Base-by-base conservation (phyloP, 2,888 invertebrate genomes). In the Agrochola lychnidis region DNA sequence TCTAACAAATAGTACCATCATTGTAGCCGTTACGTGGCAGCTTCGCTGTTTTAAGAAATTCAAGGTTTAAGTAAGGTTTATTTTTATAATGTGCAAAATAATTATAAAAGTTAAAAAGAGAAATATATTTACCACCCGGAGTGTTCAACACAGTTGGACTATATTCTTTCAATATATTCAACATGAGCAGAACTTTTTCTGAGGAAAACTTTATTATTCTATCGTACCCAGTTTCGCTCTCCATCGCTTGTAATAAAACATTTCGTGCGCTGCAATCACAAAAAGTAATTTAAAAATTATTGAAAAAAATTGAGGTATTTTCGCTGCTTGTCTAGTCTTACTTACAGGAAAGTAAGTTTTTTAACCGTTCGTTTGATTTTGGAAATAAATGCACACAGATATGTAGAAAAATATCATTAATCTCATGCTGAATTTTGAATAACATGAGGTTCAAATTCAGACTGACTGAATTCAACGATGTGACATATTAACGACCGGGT, bases 141-240 rank as follows among this genome's bases (percentile, higher is more conserved):
- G 79, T 83, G 4, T 90, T 82, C 22, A 91, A 80, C 0, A 85
- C 53, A 0, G 89, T 69, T 1, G 95, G 95, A 90, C 97, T 97
- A 88, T 97, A 98, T 57, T 97, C 94, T 74, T 97, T 96, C 14
- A 99, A 91, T 79, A 98, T 94, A 0, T 97, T 93, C 3, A 99
- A 91, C 53, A 99, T 92, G 57, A 96, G 91, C 6, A 96, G 85
- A 0, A 99, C 91, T 95, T 98, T 98, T 25, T 97, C 95, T 0
- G 98, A 97, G 0, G 98, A 98, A 93, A 97, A 97, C 87, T 95
- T 96, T 5, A 95, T 69, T 36, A 98, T 97, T 87, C 93, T 94
- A 0, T 97, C 91, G 51, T 94, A 94, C 1, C 97, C 96, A 2
- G 78, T 87, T 0, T 94, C 91, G 7, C 91, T 86, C 45, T 87